Percentiles rank a stretch among this genome's conserved stretches.
Evolutionary conservation across 2,113 vertebrate genomes (phyloP).

Genomic region (Ariopsis seemanni): DNA sequence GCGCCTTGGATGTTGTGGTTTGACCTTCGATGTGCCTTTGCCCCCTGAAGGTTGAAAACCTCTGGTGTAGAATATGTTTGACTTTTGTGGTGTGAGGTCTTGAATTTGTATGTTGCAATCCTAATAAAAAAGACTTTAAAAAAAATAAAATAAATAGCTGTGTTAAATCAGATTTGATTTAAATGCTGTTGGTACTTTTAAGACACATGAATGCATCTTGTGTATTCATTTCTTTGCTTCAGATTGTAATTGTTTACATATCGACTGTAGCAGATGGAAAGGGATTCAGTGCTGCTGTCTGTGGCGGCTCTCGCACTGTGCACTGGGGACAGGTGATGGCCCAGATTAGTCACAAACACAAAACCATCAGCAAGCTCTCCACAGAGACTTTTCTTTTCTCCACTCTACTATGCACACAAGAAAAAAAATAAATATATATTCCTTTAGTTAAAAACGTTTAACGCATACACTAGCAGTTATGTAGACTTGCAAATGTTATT

Average conservation of each 20-base stretch:
- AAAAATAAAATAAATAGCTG: not conserved
- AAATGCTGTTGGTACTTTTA: not conserved
- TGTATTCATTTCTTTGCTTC: not conserved
- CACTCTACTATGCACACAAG: not conserved
- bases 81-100: not conserved
- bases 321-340: slow-evolving; percentile 18
- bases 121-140: not conserved
- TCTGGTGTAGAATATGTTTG: not conserved
- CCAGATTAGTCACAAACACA: slow-evolving; percentile 33
- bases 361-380: slow-evolving; percentile 28
- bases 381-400: slow-evolving; percentile 21
- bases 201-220: not conserved
- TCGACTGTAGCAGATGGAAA: slow-evolving; percentile 42
- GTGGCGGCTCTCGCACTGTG: not conserved
- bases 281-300: slow-evolving; percentile 26
- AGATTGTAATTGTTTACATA: not conserved
- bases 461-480: not conserved
- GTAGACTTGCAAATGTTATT: not conserved
- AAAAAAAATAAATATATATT: not conserved
- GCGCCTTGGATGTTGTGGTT: too few relatives aligned
- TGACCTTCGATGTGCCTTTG: too few relatives aligned
- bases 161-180: not conserved
- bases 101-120: not conserved
- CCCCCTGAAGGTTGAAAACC: too few relatives aligned
- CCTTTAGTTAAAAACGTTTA: slow-evolving; percentile 22